Evolutionary conservation across 2,113 vertebrate species (phyloP).

Genomic region (Indri indri): DNA sequence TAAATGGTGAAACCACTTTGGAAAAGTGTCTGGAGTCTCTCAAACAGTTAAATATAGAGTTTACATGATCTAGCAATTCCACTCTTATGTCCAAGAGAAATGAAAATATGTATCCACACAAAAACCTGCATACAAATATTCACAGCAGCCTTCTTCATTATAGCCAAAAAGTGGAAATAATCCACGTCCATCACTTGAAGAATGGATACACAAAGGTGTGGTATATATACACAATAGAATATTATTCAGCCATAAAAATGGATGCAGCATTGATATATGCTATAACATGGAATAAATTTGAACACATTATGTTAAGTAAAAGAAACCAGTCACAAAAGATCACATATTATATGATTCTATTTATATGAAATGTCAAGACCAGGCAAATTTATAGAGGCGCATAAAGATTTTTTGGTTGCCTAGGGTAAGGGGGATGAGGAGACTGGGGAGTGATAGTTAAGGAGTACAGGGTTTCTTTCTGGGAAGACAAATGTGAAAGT

Average conservation of each 20-base stretch:
- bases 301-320: neutral
- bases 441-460: neutral
- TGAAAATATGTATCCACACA: neutral
- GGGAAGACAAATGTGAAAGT: neutral
- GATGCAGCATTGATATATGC: neutral
- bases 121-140: neutral
- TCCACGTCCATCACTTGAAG: neutral
- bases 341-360: neutral
- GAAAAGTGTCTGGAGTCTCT: neutral
- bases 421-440: neutral
- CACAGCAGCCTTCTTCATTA: neutral
- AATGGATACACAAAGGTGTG: neutral
- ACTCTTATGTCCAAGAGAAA: neutral
- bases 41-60: neutral
- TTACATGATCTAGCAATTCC: neutral
- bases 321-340: constrained; percentile 1
- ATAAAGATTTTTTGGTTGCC: neutral
- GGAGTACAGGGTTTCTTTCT: neutral
- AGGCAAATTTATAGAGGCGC: neutral
- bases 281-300: neutral
- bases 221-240: neutral
- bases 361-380: neutral
- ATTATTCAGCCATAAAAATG: neutral
- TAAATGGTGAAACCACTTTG: neutral
- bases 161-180: neutral